phyloP scores from a whole-genome alignment of 2,888 invertebrate genomes.

The Agrilus biguttatus region DNA sequence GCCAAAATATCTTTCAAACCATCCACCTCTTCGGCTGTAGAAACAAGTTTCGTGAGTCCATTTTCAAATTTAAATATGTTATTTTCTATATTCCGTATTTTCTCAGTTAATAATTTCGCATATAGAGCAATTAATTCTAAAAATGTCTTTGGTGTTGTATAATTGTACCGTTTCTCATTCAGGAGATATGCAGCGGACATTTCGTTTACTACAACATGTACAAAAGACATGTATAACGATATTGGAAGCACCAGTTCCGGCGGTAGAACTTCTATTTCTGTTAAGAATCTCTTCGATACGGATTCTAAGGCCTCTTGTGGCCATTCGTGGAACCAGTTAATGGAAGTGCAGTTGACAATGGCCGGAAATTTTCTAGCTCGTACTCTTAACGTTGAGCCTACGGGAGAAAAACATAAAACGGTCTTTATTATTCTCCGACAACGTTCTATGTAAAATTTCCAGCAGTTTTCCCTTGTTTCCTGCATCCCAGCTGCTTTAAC shows the following conservation, averaged over 20 bases:
- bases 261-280: conserved; percentile 60
- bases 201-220: conserved; percentile 75
- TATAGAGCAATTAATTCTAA: conserved; percentile 82
- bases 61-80: conserved; percentile 72
- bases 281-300: conserved; percentile 71
- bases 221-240: conserved; percentile 79
- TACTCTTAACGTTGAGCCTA: conserved; percentile 74
- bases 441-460: conserved; percentile 87
- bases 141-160: conserved; percentile 93
- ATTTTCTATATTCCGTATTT: conserved; percentile 51
- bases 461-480: conserved; percentile 85
- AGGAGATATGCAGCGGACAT: conserved; percentile 66
- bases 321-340: conserved; percentile 98
- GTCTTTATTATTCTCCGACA: conserved; percentile 62
- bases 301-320: conserved; percentile 81
- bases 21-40: conserved; percentile 75
- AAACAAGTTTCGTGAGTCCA: conserved; percentile 74
- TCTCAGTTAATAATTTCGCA: conserved; percentile 52
- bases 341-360: conserved; percentile 80
- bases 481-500: conserved; percentile 67
- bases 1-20: conserved; percentile 63
- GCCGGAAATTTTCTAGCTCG: conserved; percentile 89
- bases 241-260: conserved; percentile 48
- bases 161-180: conserved; percentile 84
- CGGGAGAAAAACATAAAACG: conserved; percentile 88